Evolutionary conservation across 1,140 invertebrate species (phyloP), one percentile per base, ranked within the genome.

Genomic region (Atta colombica): DNA sequence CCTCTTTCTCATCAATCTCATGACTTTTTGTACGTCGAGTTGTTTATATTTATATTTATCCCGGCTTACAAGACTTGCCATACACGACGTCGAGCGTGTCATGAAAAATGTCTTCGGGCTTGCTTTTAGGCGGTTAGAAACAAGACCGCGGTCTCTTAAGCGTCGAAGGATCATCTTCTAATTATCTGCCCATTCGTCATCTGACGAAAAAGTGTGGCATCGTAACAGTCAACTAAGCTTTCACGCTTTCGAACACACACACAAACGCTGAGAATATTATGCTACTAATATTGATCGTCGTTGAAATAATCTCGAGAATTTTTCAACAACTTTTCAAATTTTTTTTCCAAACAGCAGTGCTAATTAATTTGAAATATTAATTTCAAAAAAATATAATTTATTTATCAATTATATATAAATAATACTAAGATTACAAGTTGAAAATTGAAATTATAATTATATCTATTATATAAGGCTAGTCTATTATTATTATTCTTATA

Each of bases 41-140:
- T 93, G 92, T 93, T 93, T 93, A 93, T 93, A 90, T 93, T 93
- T 93, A 93, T 93, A 92, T 91, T 93, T 91, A 91, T 92, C 90
- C 80, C 88, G 28, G 71, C 78, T 82, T 87, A 91, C 80, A 90
- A 87, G 90, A 77, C 78, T 68, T 69, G 71, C 14, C 61, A 63
- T 92, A 88, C 88, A 91, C 71, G 89, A 86, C 80, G 84, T 85
- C 85, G 68, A 78, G 86, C 86, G 63, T 63, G 53, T 71, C 86
- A 77, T 90, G 91, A 92, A 86, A 60, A 91, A 92, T 91, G 91
- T 88, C 91, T 87, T 89, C 84, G 84, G 88, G 77, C 68, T 92
- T 86, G 85, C 89, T 91, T 89, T 87, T 74, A 89, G 77, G 89
- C 85, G 75, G 69, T 74, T 88, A 87, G 88, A 77, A 92, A 91